These are phyloP conservation scores for Agrilus cyanescens DNA, from an alignment of 2,888 invertebrate genomes.

Conservation along the genomic window DNA sequence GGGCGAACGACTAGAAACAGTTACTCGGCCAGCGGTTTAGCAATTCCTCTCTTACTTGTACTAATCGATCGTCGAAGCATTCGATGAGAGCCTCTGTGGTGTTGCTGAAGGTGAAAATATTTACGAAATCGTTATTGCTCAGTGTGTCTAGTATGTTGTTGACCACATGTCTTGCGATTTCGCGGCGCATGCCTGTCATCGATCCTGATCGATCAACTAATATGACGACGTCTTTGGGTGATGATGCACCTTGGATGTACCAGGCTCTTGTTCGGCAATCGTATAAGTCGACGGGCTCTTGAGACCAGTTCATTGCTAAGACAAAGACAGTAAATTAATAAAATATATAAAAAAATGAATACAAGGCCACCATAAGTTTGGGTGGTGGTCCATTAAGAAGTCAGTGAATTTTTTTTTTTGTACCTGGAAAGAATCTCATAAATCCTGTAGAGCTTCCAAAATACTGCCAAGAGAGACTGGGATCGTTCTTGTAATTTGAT, in stretches of 20 bases:
- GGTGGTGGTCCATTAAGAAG: no score
- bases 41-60: constrained; percentile 80
- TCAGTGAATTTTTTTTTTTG: constrained; percentile 7
- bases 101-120: constrained; percentile 85
- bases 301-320: constrained; percentile 67
- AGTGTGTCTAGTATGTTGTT: constrained; percentile 89
- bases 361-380: no score
- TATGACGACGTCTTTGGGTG: constrained; percentile 83
- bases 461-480: constrained; percentile 92
- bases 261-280: constrained; percentile 91
- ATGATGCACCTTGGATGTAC: constrained; percentile 97
- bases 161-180: constrained; percentile 81
- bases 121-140: constrained; percentile 96
- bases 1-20: no score
- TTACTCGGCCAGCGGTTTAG: no score
- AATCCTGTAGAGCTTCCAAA: constrained; percentile 96
- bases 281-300: constrained; percentile 79
- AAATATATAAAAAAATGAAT: no score
- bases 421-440: constrained; percentile 92
- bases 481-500: constrained; percentile 75
- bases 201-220: constrained; percentile 56
- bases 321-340: not conserved
- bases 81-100: constrained; percentile 69
- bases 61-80: constrained; percentile 80
- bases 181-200: constrained; percentile 59